Percentiles rank a stretch among this genome's conserved stretches.
Evolutionary conservation across 2,113 vertebrate species (phyloP).

Genomic region (Otolemur garnettii): DNA sequence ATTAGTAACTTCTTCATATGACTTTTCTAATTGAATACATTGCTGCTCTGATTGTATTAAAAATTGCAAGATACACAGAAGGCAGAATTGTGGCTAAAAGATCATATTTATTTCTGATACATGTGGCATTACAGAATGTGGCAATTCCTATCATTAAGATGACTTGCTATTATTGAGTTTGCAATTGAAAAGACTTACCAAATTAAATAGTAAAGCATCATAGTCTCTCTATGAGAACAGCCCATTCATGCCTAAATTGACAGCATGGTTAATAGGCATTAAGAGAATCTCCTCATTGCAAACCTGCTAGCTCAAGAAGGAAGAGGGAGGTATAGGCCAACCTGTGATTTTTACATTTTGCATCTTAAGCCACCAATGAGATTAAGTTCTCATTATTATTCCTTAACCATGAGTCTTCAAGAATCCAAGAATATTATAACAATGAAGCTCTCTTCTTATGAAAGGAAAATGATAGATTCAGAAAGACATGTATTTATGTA

Average conservation of each 20-base stretch:
- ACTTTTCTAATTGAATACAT: background rate
- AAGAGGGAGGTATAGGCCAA: background rate
- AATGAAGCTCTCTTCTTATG: background rate
- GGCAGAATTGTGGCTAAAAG: background rate
- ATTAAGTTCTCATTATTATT: background rate
- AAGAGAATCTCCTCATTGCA: background rate
- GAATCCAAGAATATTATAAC: background rate
- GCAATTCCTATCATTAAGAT: background rate
- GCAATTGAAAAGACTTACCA: background rate
- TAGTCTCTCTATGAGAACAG: background rate
- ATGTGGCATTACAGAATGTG: background rate
- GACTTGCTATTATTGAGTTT: background rate
- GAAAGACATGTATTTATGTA: background rate
- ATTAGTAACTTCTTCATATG: background rate
- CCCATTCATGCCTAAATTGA: background rate
- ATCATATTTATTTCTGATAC: background rate
- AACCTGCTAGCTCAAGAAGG: background rate
- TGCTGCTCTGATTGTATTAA: background rate
- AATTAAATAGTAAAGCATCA: background rate
- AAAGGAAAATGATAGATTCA: background rate
- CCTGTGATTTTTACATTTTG: background rate
- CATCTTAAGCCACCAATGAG: background rate
- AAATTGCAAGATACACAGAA: background rate
- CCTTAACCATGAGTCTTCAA: no score
- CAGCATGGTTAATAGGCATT: background rate